Percentiles rank a stretch among this genome's conserved stretches.
phyloP scores from a whole-genome alignment of 35 echinoderm and acorn worm species.

The Ophioderma brevispina region DNA sequence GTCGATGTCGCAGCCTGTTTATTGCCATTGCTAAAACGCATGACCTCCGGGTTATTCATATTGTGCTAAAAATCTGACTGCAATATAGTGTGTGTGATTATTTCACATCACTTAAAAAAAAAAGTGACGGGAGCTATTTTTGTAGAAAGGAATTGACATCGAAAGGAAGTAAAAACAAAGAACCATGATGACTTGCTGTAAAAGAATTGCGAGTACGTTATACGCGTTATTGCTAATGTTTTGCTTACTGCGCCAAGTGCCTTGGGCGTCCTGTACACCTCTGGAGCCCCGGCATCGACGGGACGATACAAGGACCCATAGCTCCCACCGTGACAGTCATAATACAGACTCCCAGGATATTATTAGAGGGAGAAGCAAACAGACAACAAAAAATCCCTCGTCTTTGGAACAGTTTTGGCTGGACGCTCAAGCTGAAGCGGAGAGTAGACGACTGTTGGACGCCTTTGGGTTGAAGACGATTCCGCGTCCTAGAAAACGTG shows the following conservation, averaged over 20 bases:
- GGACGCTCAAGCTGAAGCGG: constrained; percentile 5
- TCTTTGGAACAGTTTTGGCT: neutral
- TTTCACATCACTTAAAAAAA: no score
- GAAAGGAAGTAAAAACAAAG: neutral
- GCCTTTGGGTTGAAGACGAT: constrained; percentile 37
- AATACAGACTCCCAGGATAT: neutral
- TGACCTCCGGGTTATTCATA: no score
- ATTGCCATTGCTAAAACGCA: no score
- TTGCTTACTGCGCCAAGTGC: neutral
- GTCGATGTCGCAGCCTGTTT: no score
- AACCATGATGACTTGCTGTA: neutral
- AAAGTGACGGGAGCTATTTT: no score
- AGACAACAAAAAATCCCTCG: neutral
- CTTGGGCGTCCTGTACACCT: neutral
- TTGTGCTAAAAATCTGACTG: no score
- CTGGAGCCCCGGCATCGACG: neutral
- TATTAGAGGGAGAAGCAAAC: neutral
- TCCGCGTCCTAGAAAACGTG: neutral
- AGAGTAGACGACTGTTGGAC: constrained; percentile 8
- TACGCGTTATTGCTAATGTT: neutral
- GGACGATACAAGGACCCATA: neutral
- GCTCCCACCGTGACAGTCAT: neutral
- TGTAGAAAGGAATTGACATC: no score
- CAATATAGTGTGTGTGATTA: no score
- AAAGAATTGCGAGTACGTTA: neutral